Evolutionary conservation across 2,113 vertebrate species (phyloP).

Genomic region (Kryptolebias marmoratus): DNA sequence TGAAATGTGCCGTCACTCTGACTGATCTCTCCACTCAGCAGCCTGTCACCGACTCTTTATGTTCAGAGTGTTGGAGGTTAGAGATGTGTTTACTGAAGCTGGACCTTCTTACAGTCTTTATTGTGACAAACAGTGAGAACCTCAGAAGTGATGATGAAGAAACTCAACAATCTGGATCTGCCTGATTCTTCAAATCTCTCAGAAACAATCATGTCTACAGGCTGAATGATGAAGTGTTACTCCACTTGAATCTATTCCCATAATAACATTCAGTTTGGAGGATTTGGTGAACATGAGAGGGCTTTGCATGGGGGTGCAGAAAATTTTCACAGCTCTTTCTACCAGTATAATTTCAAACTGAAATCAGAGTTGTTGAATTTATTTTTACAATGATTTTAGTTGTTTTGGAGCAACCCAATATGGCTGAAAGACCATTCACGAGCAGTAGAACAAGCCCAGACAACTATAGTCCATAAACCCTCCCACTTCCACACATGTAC

Average conservation of each 20-base stretch:
- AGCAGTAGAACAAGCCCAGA: neutral
- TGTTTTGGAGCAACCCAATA: no score
- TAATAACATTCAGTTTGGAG: slow-evolving; percentile 2
- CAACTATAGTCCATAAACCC: neutral
- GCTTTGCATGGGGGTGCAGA: neutral
- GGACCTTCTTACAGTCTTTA: slow-evolving; percentile 2
- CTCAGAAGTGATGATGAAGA: neutral
- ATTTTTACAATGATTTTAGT: no score
- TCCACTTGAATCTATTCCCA: neutral
- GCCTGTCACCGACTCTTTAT: slow-evolving; percentile 12
- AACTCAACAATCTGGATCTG: slow-evolving; percentile 2
- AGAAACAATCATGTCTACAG: neutral
- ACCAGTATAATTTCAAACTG: slow-evolving; percentile 4
- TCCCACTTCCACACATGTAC: slow-evolving; percentile 6
- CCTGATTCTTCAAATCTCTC: slow-evolving; percentile 7
- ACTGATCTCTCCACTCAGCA: slow-evolving; percentile 10
- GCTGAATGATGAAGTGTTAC: neutral
- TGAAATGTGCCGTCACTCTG: neutral
- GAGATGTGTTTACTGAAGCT: slow-evolving; percentile 23
- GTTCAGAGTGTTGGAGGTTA: slow-evolving; percentile 1
- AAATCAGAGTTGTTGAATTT: neutral
- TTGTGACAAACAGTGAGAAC: slow-evolving; percentile 3
- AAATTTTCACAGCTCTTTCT: slow-evolving; percentile 8
- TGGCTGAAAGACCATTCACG: no score
- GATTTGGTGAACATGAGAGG: neutral